Evolutionary conservation across 2,797 vertebrate genomes (phyloP), one percentile per base, ranked within the genome.

Genomic region (Macropus fuliginosus): DNA sequence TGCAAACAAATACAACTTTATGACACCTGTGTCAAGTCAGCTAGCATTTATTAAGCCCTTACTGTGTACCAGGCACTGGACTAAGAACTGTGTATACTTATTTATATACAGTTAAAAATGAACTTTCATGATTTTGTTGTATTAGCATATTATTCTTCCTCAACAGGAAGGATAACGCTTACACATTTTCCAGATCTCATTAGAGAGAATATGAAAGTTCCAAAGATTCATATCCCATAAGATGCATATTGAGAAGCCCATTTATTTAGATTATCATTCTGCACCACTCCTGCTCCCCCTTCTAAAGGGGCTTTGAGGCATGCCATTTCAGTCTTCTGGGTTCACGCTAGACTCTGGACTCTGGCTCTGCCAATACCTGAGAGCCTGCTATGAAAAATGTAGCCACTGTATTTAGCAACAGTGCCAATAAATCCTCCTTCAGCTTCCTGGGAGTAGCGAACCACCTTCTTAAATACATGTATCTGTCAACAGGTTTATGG

Each of bases 391-490:
- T 56, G 55, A 62, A 93, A 97, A 97, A 96, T 31, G 2, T 57
- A 92, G 90, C 50, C 91, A 93, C 87, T 95, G 24, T 66, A 52
- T 91, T 97, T 95, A 95, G 89, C 55, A 96, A 81, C 55, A 93
- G 10, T 94, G 95, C 34, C 21, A 91, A 81, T 62, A 92, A 94
- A 92, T 92, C 87, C 74, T 90, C 91, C n/a, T 95, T 50, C 91
- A 97, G 91, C 87, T 97, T 62, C 94, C 95, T 91, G n/a, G 14
- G 87, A 95, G 92, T 91, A 90, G 91, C 13, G 62, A 89, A 92
- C 59, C 55, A 91, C 54, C 92, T 57, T 96, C 93, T 96, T 92
- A 96, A 98, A 96, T 59, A 97, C 93, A 97, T 56, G 34, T 94
- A 91, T 94, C 90, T 95, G 92, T 96, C 94, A 91, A 93, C 56